phyloP scores from a whole-genome alignment of 2,113 vertebrate genomes.

The Hiodon alosoides region DNA sequence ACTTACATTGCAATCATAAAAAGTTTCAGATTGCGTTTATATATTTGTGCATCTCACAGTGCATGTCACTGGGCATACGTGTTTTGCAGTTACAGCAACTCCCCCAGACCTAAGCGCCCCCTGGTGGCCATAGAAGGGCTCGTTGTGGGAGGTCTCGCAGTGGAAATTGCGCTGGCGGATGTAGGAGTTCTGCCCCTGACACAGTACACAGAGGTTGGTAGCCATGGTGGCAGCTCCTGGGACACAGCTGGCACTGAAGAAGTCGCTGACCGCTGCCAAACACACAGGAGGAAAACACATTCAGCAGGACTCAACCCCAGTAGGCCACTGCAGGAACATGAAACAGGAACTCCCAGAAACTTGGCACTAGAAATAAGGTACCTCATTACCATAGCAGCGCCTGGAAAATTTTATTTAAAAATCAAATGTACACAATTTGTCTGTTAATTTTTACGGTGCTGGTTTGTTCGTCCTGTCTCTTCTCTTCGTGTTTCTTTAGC shows the following conservation, averaged over 20 bases:
- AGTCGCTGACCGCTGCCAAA: constrained; percentile 63
- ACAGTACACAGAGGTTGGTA: constrained; percentile 66
- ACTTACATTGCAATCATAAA: too few relatives aligned
- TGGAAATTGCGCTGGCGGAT: constrained; percentile 73
- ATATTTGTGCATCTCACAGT: background rate
- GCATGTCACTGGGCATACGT: background rate
- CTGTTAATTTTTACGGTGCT: background rate
- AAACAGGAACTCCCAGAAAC: too few relatives aligned
- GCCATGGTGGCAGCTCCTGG: constrained; percentile 70
- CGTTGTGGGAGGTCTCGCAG: constrained; percentile 76
- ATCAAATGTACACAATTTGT: too few relatives aligned
- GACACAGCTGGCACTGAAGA: constrained; percentile 79
- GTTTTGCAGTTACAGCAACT: background rate
- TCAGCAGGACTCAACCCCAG: background rate
- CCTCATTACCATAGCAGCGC: too few relatives aligned
- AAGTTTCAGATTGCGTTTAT: too few relatives aligned
- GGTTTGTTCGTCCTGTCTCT: too few relatives aligned
- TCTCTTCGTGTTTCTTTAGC: background rate
- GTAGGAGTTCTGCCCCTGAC: constrained; percentile 77
- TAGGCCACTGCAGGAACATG: too few relatives aligned
- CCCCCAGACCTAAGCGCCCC: constrained; percentile 76
- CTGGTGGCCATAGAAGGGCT: constrained; percentile 78
- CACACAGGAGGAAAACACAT: background rate
- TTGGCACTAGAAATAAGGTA: too few relatives aligned
- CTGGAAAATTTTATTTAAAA: too few relatives aligned